These are phyloP conservation scores for Calliphora vicina DNA, from an alignment of 1,140 invertebrate species.

Conservation along the genomic window DNA sequence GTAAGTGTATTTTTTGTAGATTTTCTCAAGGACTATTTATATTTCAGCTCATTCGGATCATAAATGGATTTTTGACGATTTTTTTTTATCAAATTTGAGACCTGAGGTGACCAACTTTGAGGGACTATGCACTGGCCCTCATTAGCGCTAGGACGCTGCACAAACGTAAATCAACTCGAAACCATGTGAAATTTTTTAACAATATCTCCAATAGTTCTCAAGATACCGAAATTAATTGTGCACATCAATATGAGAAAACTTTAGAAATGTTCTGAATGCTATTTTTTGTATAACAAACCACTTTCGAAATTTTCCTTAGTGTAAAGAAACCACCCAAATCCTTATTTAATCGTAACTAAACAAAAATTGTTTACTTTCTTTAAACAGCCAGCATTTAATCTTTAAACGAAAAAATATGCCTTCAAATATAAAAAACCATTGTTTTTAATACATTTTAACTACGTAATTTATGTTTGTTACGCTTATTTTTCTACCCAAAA, in stretches of 20 bases:
- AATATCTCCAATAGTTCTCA: not conserved
- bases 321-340: not conserved
- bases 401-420: not conserved
- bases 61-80: too few species aligned
- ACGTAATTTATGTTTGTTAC: not conserved
- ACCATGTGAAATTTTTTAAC: too few species aligned
- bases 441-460: not conserved
- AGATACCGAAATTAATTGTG: not conserved
- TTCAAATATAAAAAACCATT: not conserved
- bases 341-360: not conserved
- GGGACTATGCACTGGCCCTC: not conserved
- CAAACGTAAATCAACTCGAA: too few species aligned
- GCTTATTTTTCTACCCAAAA: not conserved
- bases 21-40: too few species aligned
- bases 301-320: not conserved
- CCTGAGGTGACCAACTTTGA: too few species aligned
- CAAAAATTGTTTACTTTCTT: not conserved
- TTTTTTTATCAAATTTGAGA: too few species aligned
- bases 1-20: too few species aligned
- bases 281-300: not conserved
- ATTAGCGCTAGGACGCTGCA: too few species aligned
- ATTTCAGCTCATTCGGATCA: too few species aligned
- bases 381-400: not conserved
- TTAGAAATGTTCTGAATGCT: too few species aligned
- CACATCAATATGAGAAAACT: too few species aligned